Evolutionary conservation across 2,888 invertebrate species (phyloP).

Genomic region (Proisotoma minuta): DNA sequence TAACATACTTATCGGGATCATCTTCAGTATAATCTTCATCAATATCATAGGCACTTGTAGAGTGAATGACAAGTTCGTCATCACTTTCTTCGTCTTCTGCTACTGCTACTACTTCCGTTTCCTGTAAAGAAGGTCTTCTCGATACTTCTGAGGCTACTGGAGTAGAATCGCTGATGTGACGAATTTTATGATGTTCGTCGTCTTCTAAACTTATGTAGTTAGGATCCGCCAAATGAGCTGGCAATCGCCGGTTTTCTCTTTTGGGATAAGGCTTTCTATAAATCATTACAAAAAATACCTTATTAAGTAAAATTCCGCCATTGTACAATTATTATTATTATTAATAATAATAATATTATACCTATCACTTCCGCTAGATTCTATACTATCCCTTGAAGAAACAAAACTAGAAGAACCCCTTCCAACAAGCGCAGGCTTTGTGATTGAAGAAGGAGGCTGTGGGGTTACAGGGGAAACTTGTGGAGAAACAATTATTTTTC

Average conservation of each 20-base stretch:
- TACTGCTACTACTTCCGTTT: background rate
- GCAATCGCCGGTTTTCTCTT: conserved; percentile 57
- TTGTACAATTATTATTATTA: no score
- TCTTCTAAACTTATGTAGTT: conserved; percentile 44
- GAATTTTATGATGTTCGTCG: conserved; percentile 27
- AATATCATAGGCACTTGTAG: conserved; percentile 42
- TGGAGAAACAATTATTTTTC: background rate
- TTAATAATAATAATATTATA: no score
- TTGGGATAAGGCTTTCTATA: conserved; percentile 22
- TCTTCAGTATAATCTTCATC: conserved; percentile 49
- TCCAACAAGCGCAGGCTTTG: background rate
- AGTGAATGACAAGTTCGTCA: conserved; percentile 10
- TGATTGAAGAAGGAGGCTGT: no score
- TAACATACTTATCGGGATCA: conserved; percentile 47
- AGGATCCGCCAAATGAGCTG: conserved; percentile 58
- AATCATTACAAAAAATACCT: no score
- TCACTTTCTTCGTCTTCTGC: conserved; percentile 9
- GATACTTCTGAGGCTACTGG: background rate
- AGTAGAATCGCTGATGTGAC: conserved; percentile 21
- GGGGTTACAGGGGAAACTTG: background rate
- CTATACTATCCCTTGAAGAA: background rate
- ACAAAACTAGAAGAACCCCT: background rate
- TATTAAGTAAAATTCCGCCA: no score
- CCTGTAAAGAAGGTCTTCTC: background rate
- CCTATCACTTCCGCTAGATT: conserved; percentile 1